Percentiles rank a stretch among this genome's conserved stretches.
Conservation (phyloP, 2,113 vertebrate species). For the Tyrannus savana region DNA sequence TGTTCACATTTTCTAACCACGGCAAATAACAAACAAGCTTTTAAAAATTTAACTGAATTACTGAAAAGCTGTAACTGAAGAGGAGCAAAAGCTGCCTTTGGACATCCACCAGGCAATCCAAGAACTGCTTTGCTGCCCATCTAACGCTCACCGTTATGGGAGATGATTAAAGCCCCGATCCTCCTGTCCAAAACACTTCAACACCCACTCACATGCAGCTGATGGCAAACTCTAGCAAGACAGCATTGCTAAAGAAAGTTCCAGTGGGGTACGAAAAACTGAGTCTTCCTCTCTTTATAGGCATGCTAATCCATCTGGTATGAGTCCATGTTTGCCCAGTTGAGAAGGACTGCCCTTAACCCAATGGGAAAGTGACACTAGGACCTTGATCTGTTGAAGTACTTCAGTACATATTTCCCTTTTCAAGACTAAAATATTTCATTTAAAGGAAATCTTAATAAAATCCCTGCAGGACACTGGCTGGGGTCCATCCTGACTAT, state of each 20-base stretch:
- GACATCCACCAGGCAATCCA: neutral
- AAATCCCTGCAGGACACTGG: neutral
- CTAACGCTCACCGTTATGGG: neutral
- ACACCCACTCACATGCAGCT: neutral
- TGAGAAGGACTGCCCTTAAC: neutral
- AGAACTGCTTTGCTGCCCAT: neutral
- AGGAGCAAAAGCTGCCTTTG: neutral
- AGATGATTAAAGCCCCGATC: neutral
- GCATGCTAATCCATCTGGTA: neutral
- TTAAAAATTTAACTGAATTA: neutral
- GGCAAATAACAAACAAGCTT: neutral
- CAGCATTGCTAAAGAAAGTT: neutral
- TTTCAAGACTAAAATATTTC: neutral
- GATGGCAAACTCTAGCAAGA: neutral
- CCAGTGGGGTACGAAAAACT: neutral
- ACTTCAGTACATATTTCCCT: neutral
- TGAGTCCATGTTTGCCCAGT: neutral
- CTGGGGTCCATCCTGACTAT: neutral
- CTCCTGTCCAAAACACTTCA: neutral
- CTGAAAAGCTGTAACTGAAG: neutral
- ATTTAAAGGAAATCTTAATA: neutral
- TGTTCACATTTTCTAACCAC: neutral
- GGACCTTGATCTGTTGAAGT: neutral
- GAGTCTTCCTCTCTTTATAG: neutral
- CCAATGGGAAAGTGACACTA: neutral